phyloP scores from a whole-genome alignment of 2,888 invertebrate species.

The Pristionchus japonicus region DNA sequence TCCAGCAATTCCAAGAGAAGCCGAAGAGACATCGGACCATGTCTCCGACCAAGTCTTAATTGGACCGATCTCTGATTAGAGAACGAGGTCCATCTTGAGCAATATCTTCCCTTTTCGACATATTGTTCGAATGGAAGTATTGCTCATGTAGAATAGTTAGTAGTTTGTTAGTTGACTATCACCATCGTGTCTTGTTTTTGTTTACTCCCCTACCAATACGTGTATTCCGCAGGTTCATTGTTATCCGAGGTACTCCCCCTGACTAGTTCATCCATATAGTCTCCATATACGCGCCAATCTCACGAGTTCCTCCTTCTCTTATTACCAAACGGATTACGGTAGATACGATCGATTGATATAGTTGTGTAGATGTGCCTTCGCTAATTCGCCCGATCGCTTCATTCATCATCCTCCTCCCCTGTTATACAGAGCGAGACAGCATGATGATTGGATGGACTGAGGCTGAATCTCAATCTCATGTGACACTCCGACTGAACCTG shows the following conservation, averaged over 20 bases:
- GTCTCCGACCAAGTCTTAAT: not conserved
- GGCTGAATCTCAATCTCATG: too few relatives aligned
- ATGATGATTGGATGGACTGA: too few relatives aligned
- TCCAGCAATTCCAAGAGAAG: slow-evolving; percentile 64
- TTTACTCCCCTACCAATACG: slow-evolving; percentile 7
- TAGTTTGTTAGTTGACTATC: slow-evolving; percentile 16
- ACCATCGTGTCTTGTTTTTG: not conserved
- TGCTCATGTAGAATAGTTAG: slow-evolving; percentile 8
- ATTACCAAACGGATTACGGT: not conserved
- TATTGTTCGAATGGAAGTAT: not conserved
- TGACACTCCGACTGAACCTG: not conserved
- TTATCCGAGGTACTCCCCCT: slow-evolving; percentile 25
- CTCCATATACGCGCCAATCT: not conserved
- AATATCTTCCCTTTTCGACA: not conserved
- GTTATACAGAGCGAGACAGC: too few relatives aligned
- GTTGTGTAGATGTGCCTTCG: slow-evolving; percentile 15
- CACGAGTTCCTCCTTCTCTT: slow-evolving; percentile 1
- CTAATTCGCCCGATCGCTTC: too few relatives aligned
- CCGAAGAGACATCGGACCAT: not conserved
- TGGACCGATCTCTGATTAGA: not conserved
- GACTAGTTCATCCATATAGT: slow-evolving; percentile 10
- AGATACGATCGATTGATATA: slow-evolving; percentile 7
- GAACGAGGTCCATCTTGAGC: not conserved
- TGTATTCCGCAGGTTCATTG: slow-evolving; percentile 38
- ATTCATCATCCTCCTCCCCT: too few relatives aligned